These are phyloP conservation scores for Hydractinia symbiolongicarpus DNA, from an alignment of 30 jellyfish, hydroid and myxozoan species.

Conservation along the genomic window DNA sequence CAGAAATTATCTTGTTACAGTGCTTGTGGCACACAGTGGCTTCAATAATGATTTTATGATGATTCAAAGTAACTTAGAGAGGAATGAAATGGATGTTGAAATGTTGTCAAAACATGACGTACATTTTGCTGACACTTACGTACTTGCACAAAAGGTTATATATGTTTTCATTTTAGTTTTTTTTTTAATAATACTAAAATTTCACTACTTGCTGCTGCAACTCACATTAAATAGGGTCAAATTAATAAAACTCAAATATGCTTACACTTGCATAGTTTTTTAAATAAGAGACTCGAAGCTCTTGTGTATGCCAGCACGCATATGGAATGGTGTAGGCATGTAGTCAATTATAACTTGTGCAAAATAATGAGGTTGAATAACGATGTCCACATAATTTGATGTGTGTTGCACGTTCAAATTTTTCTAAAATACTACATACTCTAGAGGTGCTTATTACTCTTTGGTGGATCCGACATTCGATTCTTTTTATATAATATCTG, in stretches of 20 bases:
- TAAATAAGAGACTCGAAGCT: not conserved
- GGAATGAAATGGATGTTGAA: conserved; percentile 2
- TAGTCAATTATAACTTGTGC: too few relatives aligned
- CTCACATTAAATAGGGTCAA: too few relatives aligned
- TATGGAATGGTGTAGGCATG: too few relatives aligned
- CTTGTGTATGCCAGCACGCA: not conserved
- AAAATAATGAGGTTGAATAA: too few relatives aligned
- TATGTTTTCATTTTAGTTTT: not conserved
- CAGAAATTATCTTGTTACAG: not conserved
- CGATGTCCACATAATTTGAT: too few relatives aligned
- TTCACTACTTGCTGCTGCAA: too few relatives aligned
- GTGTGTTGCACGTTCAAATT: too few relatives aligned
- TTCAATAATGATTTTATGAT: conserved; percentile 22
- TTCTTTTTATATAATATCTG: too few relatives aligned
- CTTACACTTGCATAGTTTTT: not conserved
- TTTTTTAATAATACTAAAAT: not conserved
- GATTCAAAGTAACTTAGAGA: conserved; percentile 11
- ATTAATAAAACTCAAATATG: too few relatives aligned
- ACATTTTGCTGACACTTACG: conserved; percentile 20
- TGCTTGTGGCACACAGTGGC: conserved; percentile 22
- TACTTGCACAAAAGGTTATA: conserved; percentile 12
- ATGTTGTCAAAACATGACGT: not conserved
- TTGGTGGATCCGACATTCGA: too few relatives aligned
- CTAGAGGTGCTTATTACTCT: too few relatives aligned
- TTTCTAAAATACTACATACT: too few relatives aligned